phyloP scores from a whole-genome alignment of 2,888 invertebrate species.

The Heliconius erato region DNA sequence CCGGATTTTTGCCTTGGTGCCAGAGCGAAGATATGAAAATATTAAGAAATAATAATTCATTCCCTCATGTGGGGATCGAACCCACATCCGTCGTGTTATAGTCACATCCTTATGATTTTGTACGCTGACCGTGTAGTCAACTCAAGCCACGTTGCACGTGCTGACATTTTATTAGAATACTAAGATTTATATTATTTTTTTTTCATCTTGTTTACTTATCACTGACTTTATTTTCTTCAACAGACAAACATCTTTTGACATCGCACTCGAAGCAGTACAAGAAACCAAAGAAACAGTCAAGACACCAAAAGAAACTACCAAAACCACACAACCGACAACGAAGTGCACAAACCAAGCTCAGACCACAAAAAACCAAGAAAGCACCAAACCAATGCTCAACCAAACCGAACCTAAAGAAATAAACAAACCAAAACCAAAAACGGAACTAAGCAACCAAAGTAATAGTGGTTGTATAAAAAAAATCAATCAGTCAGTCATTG shows the following conservation, averaged over 20 bases:
- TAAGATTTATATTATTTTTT: too few relatives aligned
- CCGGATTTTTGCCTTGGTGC: too few relatives aligned
- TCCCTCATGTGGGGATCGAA: too few relatives aligned
- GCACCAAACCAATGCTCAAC: slow-evolving; percentile 21
- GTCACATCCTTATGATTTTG: too few relatives aligned
- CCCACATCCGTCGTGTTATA: too few relatives aligned
- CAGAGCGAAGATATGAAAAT: too few relatives aligned
- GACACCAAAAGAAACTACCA: slow-evolving; percentile 1
- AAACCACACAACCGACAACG: neutral
- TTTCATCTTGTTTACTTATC: neutral
- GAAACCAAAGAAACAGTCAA: slow-evolving; percentile 60
- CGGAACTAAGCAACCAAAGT: slow-evolving; percentile 2
- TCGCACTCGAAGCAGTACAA: slow-evolving; percentile 75
- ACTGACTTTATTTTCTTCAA: slow-evolving; percentile 43
- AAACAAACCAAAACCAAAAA: slow-evolving; percentile 28
- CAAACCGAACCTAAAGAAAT: slow-evolving; percentile 26
- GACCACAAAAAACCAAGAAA: slow-evolving; percentile 52
- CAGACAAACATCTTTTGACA: slow-evolving; percentile 79
- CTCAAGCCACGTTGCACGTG: too few relatives aligned
- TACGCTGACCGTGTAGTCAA: too few relatives aligned
- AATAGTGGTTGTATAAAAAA: slow-evolving; percentile 8
- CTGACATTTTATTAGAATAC: too few relatives aligned
- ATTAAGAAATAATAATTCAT: too few relatives aligned
- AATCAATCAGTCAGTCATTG: slow-evolving; percentile 4
- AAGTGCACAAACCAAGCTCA: slow-evolving; percentile 11